Evolutionary conservation across 2,888 invertebrate genomes (phyloP).

Genomic region (Gymnoscelis rufifasciata): DNA sequence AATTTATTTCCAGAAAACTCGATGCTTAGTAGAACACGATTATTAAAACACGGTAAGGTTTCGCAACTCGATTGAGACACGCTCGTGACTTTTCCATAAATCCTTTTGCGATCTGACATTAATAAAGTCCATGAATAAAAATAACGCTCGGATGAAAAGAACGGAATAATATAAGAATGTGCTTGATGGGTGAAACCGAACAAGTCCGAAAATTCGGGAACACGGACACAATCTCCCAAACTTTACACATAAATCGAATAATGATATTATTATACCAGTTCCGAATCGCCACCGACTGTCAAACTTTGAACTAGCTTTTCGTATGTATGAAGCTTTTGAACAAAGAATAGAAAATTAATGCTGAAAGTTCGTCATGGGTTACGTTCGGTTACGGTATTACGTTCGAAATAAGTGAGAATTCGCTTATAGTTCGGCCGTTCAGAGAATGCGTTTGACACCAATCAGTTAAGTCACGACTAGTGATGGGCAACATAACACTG

Average conservation of each 20-base stretch:
- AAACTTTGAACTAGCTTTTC: slow-evolving; percentile 17
- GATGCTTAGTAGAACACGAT: neutral
- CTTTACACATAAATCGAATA: slow-evolving; percentile 61
- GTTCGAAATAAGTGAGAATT: too few relatives aligned
- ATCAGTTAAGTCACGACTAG: too few relatives aligned
- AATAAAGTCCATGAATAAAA: slow-evolving; percentile 26
- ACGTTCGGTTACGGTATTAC: too few relatives aligned
- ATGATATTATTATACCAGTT: slow-evolving; percentile 60
- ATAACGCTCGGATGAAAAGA: slow-evolving; percentile 25
- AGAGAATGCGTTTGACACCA: too few relatives aligned
- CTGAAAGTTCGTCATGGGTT: slow-evolving; percentile 1
- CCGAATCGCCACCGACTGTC: slow-evolving; percentile 31
- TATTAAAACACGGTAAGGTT: slow-evolving; percentile 2
- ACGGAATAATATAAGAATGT: slow-evolving; percentile 28
- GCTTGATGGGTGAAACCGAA: slow-evolving; percentile 25
- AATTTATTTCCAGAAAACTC: too few relatives aligned
- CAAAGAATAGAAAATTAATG: slow-evolving; percentile 8
- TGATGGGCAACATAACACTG: too few relatives aligned
- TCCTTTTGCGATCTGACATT: slow-evolving; percentile 20
- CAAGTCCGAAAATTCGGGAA: slow-evolving; percentile 26
- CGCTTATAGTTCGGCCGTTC: too few relatives aligned
- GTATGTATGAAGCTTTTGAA: slow-evolving; percentile 14
- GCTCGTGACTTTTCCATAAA: slow-evolving; percentile 16
- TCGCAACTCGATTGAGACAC: slow-evolving; percentile 1
- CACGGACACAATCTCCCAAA: slow-evolving; percentile 48